Evolutionary conservation across 2,888 invertebrate species (phyloP), one percentile per base, ranked within the genome.

Genomic region (Plebejus anna): DNA sequence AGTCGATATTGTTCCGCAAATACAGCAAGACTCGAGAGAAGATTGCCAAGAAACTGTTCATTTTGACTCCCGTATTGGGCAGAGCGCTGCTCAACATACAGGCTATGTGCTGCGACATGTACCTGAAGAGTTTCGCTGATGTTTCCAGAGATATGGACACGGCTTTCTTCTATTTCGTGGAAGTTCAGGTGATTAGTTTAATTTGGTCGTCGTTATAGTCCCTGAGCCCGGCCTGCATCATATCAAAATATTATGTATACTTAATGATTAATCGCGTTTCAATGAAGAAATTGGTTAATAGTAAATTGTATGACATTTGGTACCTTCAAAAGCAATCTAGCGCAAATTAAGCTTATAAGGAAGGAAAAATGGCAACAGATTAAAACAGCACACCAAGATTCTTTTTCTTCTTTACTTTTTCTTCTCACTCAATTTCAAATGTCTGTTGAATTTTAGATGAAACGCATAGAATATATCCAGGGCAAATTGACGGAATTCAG

Each of bases 31-130:
- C 96, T 1, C 94, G 95, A 79, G 91, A 90, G 77, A 91, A 90
- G 80, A 87, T 98, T 32, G 94, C 95, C 28, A 95, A 96, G 66
- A 96, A 96, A 84, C 92, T 97, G 0, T 97, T 98, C 82, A 95
- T 96, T 79, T 95, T 96, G 9, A 96, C 97, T 82, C 95, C 96
- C 28, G 94, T 96, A 5, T 86, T 98, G 80, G 95, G 96, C 22
- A 95, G 95, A 78, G 97, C 97, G 0, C 88, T 98, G 75, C 88
- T 98, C 0, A 95, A 95, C 80, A 94, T 98, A 75, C 96, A 96
- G 81, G 90, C 95, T 0, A 96, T 97, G 94, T 96, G 96, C 82
- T 95, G 95, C 76, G 92, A 95, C 75, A 95, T 97, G 92, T 91
- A 94, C 36, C 91, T 94, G 76, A 91, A 95, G 71, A 95, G 95